Conservation (phyloP, 2,113 vertebrate species). For the Aix galericulata region DNA sequence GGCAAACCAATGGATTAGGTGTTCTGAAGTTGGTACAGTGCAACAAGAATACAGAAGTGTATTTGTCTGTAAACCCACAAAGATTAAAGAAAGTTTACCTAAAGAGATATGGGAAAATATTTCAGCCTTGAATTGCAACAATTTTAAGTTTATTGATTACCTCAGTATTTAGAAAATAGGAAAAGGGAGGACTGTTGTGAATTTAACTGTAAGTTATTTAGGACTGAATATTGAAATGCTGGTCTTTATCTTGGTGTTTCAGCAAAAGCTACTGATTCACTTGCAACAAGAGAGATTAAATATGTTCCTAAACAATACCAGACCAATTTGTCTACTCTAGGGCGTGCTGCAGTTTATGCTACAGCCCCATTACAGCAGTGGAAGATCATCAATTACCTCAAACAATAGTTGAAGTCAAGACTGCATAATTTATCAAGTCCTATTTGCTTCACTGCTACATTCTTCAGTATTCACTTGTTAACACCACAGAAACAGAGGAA, state of each 20-base stretch:
- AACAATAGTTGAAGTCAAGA: constrained; percentile 44
- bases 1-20: not conserved
- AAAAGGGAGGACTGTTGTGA: not conserved
- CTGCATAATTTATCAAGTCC: constrained; percentile 51
- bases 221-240: not conserved
- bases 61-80: not conserved
- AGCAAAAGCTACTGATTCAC: not conserved
- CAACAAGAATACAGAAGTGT: not conserved
- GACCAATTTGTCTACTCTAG: constrained; percentile 58
- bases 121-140: not conserved
- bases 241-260: not conserved
- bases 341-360: constrained; percentile 1
- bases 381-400: constrained; percentile 55
- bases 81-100: not conserved
- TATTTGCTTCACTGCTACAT: constrained; percentile 37
- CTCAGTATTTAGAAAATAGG: not conserved
- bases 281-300: constrained; percentile 31
- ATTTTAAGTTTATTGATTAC: not conserved
- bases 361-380: constrained; percentile 16
- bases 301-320: constrained; percentile 42
- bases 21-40: not conserved
- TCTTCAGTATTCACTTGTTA: constrained; percentile 43
- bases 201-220: not conserved
- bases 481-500: constrained; percentile 49
- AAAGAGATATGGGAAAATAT: not conserved